Conservation (phyloP, 2,797 vertebrate species). For the Rhabdomys pumilio region DNA sequence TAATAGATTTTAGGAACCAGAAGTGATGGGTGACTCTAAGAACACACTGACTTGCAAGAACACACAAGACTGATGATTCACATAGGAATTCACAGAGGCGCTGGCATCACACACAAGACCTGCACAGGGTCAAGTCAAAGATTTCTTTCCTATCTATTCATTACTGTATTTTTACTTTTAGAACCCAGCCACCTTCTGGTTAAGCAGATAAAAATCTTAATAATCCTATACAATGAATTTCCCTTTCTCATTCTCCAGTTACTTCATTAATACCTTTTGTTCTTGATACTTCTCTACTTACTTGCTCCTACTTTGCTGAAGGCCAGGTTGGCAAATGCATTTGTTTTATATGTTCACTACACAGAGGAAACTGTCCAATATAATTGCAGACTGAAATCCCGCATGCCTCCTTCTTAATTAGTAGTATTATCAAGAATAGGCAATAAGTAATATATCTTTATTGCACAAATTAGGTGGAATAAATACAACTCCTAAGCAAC, state of each 20-base stretch:
- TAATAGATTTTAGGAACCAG: not conserved
- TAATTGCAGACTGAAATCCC: not conserved
- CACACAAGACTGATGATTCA: not conserved
- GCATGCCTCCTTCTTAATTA: not conserved
- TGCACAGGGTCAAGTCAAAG: not conserved
- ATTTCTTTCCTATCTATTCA: not conserved
- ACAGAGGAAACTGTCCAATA: not conserved
- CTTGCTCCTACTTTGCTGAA: not conserved
- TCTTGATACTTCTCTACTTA: not conserved
- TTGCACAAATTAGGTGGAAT: not conserved
- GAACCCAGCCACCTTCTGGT: not conserved
- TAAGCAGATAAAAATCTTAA: not conserved
- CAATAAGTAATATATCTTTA: not conserved
- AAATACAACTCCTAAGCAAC: not conserved
- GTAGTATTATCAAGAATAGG: no score
- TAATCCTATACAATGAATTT: not conserved
- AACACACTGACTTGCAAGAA: not conserved
- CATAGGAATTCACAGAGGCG: not conserved
- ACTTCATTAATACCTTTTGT: not conserved
- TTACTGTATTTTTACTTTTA: not conserved
- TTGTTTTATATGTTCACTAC: not conserved
- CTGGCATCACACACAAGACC: not conserved
- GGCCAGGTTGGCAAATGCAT: not conserved
- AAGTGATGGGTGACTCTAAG: not conserved
- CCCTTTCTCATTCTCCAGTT: not conserved